These are phyloP conservation scores for Choristoneura rosaceana DNA, from an alignment of 2,888 invertebrate genomes.

Conservation along the genomic window DNA sequence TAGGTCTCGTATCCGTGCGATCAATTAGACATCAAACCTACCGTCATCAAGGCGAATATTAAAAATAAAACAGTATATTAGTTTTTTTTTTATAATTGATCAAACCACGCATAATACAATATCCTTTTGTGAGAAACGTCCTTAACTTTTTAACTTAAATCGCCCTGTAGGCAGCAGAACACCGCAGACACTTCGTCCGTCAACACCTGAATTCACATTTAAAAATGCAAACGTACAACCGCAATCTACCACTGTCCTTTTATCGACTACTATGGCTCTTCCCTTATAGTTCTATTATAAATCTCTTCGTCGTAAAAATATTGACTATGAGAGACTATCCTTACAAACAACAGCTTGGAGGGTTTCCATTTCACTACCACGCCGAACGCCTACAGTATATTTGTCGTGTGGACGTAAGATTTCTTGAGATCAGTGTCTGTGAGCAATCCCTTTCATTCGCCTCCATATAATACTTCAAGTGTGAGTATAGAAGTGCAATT, in stretches of 20 bases:
- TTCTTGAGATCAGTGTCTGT: constrained; percentile 64
- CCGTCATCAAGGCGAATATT: neutral
- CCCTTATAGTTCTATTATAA: constrained; percentile 19
- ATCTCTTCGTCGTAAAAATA: constrained; percentile 33
- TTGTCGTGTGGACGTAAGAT: constrained; percentile 74
- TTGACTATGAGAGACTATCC: constrained; percentile 32
- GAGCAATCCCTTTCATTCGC: constrained; percentile 60
- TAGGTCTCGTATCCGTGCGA: neutral
- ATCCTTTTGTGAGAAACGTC: neutral
- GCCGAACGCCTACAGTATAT: constrained; percentile 52
- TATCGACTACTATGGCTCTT: constrained; percentile 13
- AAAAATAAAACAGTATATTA: neutral
- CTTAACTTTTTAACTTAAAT: neutral
- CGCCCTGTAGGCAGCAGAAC: constrained; percentile 1
- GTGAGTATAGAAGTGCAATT: constrained; percentile 40
- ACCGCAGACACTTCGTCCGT: constrained; percentile 4
- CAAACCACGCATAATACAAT: constrained; percentile 9
- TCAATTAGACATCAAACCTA: neutral
- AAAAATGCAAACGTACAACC: constrained; percentile 32
- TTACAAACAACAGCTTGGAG: constrained; percentile 56
- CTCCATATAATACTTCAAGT: constrained; percentile 47
- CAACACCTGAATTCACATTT: constrained; percentile 3
- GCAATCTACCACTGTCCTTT: constrained; percentile 3
- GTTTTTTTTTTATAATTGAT: neutral
- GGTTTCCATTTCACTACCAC: constrained; percentile 56